Conservation (phyloP, 2,113 vertebrate species). For the Microcebus murinus region DNA sequence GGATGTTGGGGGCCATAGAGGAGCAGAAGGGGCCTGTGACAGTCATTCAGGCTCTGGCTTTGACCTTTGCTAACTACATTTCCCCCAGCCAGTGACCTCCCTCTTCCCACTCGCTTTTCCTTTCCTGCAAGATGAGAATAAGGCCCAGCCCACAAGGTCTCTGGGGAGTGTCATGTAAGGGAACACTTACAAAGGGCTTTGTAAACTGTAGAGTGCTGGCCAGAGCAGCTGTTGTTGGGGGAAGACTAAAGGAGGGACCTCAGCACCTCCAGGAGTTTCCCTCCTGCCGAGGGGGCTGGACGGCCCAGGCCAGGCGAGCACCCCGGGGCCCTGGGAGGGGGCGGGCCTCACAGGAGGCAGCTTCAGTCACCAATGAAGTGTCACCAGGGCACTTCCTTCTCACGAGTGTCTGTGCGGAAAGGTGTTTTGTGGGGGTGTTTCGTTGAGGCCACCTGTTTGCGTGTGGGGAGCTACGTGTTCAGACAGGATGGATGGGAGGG, state of each 20-base stretch:
- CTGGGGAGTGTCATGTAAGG: not conserved
- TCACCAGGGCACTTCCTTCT: not conserved
- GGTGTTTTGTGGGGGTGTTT: not conserved
- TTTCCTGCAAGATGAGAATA: not conserved
- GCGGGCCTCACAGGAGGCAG: not conserved
- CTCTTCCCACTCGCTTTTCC: not conserved
- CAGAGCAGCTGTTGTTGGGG: not conserved
- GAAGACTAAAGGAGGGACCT: not conserved
- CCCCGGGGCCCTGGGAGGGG: not conserved
- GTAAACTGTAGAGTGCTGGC: not conserved
- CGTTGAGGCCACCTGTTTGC: not conserved
- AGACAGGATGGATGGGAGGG: not conserved
- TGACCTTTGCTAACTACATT: not conserved
- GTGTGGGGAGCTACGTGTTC: not conserved
- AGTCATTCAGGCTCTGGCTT: not conserved
- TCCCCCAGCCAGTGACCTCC: not conserved
- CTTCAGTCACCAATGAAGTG: too few species aligned
- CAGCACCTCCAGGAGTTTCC: not conserved
- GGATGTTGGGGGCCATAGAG: not conserved
- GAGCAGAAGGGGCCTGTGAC: not conserved
- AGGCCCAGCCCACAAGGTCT: not conserved
- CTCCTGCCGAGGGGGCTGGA: not conserved
- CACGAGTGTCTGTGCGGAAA: not conserved
- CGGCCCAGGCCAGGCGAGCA: not conserved
- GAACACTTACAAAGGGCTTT: not conserved